Evolutionary conservation across 2,113 vertebrate species (phyloP), one percentile per base, ranked within the genome.

Genomic region (Ploceus nigricollis): DNA sequence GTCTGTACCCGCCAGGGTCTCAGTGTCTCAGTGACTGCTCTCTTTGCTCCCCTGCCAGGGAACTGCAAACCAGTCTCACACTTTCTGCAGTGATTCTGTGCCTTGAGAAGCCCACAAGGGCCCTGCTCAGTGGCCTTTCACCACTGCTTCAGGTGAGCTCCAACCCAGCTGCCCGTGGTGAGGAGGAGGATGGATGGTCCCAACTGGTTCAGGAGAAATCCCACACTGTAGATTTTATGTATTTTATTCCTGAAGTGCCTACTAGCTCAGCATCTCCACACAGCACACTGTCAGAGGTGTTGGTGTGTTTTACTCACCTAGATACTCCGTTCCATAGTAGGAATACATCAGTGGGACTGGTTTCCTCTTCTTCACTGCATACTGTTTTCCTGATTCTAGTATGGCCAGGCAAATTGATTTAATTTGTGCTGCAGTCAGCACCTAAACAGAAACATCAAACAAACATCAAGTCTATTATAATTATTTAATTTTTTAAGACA

Each of bases 331-430:
- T 76, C 98, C 98, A 75, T 99, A 99, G 94, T 99, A 99, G 22
- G 98, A 98, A 93, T 98, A 99, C 99, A 99, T 99, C 73, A 99
- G 98, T 4, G 98, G 98, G 76, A 98, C 98, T 1, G 98, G 98
- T 92, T 99, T 99, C 53, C 98, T 98, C 96, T 99, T 99, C 97
- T 98, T 98, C 81, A 96, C 92, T 75, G 98, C 98, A 61, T 99
- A 99, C 80, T 99, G 98, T 93, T 98, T 99, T 66, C 98, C 98
- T n/a, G 98, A 99, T 92, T 99, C 98, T 30, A 99, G 97, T 96
- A 99, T 99, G 37, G 98, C 98, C 94, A 98, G 98, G 90, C 99
- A 99, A 95, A 99, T 98, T 23, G 98, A 98, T 94, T 98, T 98
- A 94, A 99, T 99, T 95, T 99, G 98, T 94, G 97, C 98, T 94